phyloP scores from a whole-genome alignment of 2,888 invertebrate genomes.

The Parochlus steinenii region DNA sequence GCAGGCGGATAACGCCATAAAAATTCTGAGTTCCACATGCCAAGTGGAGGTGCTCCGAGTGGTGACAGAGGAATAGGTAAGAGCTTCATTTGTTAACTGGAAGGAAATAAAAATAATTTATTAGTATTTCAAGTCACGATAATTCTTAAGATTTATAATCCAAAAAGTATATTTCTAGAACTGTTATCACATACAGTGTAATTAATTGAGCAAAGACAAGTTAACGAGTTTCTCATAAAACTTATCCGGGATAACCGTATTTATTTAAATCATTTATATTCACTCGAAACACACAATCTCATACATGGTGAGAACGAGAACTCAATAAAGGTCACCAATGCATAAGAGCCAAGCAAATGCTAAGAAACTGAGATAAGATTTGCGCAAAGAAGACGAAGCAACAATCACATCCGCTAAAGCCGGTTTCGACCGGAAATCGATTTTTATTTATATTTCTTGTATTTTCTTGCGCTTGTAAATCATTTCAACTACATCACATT shows the following conservation, averaged over 20 bases:
- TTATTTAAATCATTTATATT: too few relatives aligned
- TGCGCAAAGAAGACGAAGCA: neutral
- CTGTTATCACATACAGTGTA: too few relatives aligned
- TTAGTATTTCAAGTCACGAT: neutral
- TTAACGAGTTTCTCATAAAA: too few relatives aligned
- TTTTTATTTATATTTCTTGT: slow-evolving; percentile 16
- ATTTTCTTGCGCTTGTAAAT: slow-evolving; percentile 7
- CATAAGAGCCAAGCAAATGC: too few relatives aligned
- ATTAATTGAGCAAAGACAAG: too few relatives aligned
- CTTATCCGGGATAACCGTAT: neutral
- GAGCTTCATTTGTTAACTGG: slow-evolving; percentile 38
- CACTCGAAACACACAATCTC: too few relatives aligned
- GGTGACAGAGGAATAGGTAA: slow-evolving; percentile 53
- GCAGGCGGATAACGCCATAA: slow-evolving; percentile 76
- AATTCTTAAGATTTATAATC: too few relatives aligned
- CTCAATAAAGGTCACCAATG: too few relatives aligned
- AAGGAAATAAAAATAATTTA: slow-evolving; percentile 8
- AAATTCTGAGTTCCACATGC: slow-evolving; percentile 67
- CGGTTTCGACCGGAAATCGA: slow-evolving; percentile 21
- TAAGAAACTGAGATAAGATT: too few relatives aligned
- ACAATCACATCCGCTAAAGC: slow-evolving; percentile 15
- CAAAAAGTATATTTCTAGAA: too few relatives aligned
- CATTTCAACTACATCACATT: slow-evolving; percentile 11
- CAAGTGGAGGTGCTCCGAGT: slow-evolving; percentile 54
- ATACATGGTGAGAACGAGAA: too few relatives aligned